Evolutionary conservation across 1,140 invertebrate genomes (phyloP), one percentile per base, ranked within the genome.

Genomic region (Cheumatopsyche charites): DNA sequence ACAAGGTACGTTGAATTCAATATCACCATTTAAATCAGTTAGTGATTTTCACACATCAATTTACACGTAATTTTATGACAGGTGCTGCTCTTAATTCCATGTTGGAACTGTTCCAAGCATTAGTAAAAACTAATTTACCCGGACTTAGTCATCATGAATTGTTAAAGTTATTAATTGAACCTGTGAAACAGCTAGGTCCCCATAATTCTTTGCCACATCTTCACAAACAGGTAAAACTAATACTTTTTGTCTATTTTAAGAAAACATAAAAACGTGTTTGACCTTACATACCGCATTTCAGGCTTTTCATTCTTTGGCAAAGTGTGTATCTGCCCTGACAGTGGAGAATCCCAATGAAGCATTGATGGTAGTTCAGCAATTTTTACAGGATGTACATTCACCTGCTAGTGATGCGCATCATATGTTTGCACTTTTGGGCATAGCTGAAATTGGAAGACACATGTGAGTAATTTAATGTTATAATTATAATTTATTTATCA

Each of bases 361-460:
- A 23, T 82, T 92, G 21, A 86, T 88, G n/a, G 90, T 97, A 63
- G 94, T 97, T 17, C 89, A 91, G 67, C 89, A 92, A 73, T 94
- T 98, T 80, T 87, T 98, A 41, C 87, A 89, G 62, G 94, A 98
- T 79, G 88, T 97, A 13, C 88, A 93, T 77, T 88, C 86, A 72
- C 88, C 88, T 67, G 80, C 86, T 77, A 86, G 85, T 74, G 95
- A 98, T 79, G 89, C 92, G 0, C 90, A 96, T 73, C 91, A 94
- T 73, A 91, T 98, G 75, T 98, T 99, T 85, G 91, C 94, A 58
- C 83, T 99, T 19, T 84, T 98, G 5, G 93, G 96, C 11, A 91
- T 99, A 77, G 98, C 97, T 11, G 97, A 99, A 87, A 97, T 99
- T 76, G 97, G 97, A 4, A 86, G 94, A 77, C 91, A 96, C 77